Conservation (phyloP, 2,888 invertebrate genomes). For the Phyllotreta cruciferae region DNA sequence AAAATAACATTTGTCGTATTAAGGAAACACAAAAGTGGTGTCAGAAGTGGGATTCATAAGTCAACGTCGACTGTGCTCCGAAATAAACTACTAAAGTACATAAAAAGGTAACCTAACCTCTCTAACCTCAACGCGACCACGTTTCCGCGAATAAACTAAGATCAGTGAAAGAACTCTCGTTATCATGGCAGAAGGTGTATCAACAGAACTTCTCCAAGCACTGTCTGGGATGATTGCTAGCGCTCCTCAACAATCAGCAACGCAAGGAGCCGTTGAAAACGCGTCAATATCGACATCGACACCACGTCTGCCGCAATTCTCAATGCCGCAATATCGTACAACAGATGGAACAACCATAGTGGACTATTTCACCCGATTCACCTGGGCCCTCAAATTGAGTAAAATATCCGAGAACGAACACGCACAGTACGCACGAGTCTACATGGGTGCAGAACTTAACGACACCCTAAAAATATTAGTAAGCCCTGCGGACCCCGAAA, state of each 20-base stretch:
- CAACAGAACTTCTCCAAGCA: not conserved
- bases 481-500: not conserved
- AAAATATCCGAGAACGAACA: not conserved
- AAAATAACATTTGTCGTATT: too few relatives aligned
- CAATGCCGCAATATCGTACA: not conserved
- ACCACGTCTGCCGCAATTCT: too few relatives aligned
- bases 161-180: not conserved
- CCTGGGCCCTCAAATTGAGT: not conserved
- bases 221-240: not conserved
- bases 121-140: not conserved
- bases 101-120: too few relatives aligned
- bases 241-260: not conserved
- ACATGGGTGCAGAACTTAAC: too few relatives aligned
- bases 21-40: too few relatives aligned
- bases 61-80: too few relatives aligned
- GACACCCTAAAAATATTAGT: not conserved
- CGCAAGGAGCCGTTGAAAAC: too few relatives aligned
- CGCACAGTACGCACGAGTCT: not conserved
- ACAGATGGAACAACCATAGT: not conserved
- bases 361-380: too few relatives aligned
- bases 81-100: too few relatives aligned
- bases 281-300: too few relatives aligned
- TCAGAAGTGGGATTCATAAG: too few relatives aligned
- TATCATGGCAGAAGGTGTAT: not conserved
- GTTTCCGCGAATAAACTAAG: too few relatives aligned